Evolutionary conservation across 2,113 vertebrate species (phyloP), one percentile per base, ranked within the genome.

Genomic region (Vulpes ferrilata): DNA sequence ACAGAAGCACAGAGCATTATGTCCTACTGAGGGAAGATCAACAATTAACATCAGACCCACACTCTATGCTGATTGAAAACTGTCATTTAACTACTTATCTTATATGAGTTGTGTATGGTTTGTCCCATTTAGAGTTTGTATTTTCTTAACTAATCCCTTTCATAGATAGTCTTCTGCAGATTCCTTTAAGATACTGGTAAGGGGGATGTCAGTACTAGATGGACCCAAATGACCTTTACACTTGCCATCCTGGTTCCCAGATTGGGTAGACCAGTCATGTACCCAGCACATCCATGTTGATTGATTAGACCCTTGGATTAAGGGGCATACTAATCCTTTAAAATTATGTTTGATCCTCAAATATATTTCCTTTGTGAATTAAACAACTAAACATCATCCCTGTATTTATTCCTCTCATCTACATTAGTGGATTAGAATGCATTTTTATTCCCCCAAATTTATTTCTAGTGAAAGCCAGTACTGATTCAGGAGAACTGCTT

Each of bases 401-500:
- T 65, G 59, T 85, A 8, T 87, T 79, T 64, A 64, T 96, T 79
- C 67, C 32, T 93, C 12, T 92, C 27, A 95, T 95, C 25, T 80
- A 98, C 95, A 90, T 96, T 92, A 98, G 92, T 88, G 90, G 98
- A 96, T 79, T 57, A 7, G 93, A 98, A 48, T 93, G 89, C 15
- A 83, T 98, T 97, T 98, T 97, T 95, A 96, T 97, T 88, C 76
- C 96, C 64, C 32, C 95, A 93, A 97, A 74, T 38, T 78, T 98
- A 16, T 98, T 90, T 59, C 71, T 97, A 76, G 23, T 53, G 69
- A 98, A 98, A 93, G 88, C 93, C 38, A 67, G 98, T 19, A 5
- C n/a, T 35, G 85, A 81, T 96, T 87, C 48, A 96, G 64, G 59
- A 65, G 30, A 43, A 82, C 93, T 8, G 91, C 85, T 9, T n/a